phyloP scores from a whole-genome alignment of 1,140 invertebrate species.

The Drosophila pandora region DNA sequence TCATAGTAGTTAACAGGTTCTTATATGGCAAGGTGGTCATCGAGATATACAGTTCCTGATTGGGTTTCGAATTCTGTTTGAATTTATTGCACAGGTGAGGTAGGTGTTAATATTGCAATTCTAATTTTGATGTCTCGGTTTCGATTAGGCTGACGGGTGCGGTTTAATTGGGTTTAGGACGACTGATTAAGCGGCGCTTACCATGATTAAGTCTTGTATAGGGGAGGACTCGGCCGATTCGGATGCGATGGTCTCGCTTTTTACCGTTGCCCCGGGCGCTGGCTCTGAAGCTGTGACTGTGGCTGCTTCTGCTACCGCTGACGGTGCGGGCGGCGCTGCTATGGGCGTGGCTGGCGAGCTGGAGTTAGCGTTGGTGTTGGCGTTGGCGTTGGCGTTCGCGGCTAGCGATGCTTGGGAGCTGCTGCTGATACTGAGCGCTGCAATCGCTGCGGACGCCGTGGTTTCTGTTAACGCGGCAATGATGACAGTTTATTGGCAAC shows the following conservation, averaged over 20 bases:
- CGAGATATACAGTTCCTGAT: conserved; percentile 26
- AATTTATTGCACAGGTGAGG: not conserved
- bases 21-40: conserved; percentile 28
- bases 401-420: conserved; percentile 78
- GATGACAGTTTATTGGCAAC: conserved; percentile 82
- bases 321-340: conserved; percentile 23
- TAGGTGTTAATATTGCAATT: conserved; percentile 27
- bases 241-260: conserved; percentile 72
- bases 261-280: conserved; percentile 50
- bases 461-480: conserved; percentile 83
- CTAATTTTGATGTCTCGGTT: conserved; percentile 32
- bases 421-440: conserved; percentile 82
- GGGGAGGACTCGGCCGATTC: conserved; percentile 77
- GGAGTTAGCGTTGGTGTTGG: conserved; percentile 7
- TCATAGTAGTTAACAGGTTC: conserved; percentile 37
- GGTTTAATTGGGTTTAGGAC: conserved; percentile 33
- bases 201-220: conserved; percentile 80
- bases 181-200: conserved; percentile 61
- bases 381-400: conserved; percentile 31
- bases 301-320: conserved; percentile 10
- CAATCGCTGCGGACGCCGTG: conserved; percentile 81
- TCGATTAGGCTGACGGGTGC: conserved; percentile 27
- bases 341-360: conserved; percentile 23
- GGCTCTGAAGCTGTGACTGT: not conserved
- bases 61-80: conserved; percentile 6